Conservation (phyloP, 2,888 invertebrate species). For the Thymelicus lineola region DNA sequence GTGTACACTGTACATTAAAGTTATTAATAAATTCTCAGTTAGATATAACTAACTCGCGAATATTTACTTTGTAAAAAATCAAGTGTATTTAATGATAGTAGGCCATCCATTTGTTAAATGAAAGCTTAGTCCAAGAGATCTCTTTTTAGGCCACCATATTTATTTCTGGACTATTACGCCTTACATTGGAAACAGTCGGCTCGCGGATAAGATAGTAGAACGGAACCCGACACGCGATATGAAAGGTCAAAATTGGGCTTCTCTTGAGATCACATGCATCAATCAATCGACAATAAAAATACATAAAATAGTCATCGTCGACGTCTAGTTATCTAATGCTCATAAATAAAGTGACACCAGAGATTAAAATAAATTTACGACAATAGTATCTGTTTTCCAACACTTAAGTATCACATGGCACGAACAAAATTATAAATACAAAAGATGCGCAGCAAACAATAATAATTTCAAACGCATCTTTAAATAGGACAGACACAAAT, state of each 20-base stretch:
- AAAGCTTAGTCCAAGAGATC: neutral
- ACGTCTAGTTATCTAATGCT: neutral
- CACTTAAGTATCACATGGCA: no score
- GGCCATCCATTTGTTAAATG: no score
- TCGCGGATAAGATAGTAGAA: slow-evolving; percentile 18
- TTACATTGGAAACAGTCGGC: neutral
- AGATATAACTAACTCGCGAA: no score
- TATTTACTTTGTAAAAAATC: no score
- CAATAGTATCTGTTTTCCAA: neutral
- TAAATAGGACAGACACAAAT: neutral
- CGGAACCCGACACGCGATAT: slow-evolving; percentile 18
- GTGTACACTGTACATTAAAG: no score
- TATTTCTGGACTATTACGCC: slow-evolving; percentile 18
- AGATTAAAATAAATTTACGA: neutral
- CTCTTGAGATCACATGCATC: slow-evolving; percentile 1
- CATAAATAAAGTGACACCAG: neutral
- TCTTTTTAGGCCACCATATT: neutral
- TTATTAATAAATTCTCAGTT: no score
- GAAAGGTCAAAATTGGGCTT: slow-evolving; percentile 20
- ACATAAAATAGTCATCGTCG: neutral
- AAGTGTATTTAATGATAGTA: no score
- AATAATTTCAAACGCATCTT: neutral
- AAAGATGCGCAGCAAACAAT: neutral
- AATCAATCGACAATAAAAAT: neutral
- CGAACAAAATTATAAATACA: no score